Evolutionary conservation across 2,888 invertebrate genomes (phyloP), one percentile per base, ranked within the genome.

Genomic region (Lingula anatina): DNA sequence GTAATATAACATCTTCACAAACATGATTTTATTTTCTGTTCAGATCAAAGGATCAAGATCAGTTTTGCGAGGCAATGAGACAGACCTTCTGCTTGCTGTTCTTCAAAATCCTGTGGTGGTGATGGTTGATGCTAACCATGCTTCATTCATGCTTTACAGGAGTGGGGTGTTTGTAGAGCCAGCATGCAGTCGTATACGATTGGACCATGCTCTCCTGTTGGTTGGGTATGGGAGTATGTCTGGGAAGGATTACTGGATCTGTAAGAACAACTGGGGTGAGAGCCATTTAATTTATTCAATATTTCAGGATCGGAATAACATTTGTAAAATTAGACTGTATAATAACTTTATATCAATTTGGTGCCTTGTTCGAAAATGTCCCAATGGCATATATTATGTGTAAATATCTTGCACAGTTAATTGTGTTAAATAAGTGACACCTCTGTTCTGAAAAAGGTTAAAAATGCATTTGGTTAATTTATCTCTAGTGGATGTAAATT

Each of bases 71-170:
- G 42, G 44, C 18, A 28, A 28, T 5, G 31, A 46, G 21, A n/a
- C 26, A 31, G 28, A 7, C 20, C 44, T 44, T 31, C 44, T 12
- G 23, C n/a, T n/a, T 36, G 27, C 2, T 21, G 24, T 24, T 20
- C 46, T 56, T 4, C 45, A 40, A 7, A 51, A 40, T 7, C 67
- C 67, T 2, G 57, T 65, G 1, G 26, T 59, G 31, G 62, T 56
- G 0, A 26, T 37, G 1, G 47, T 67, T 3, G 67, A 67, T 46
- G 65, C 65, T 1, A 51, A 59, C 25, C 64, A 58, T 18, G 5
- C 42, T 2, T 64, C 65, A 2, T 67, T 67, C 51, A 59, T 61
- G 55, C 25, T 59, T 26, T 47, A 50, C 46, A 7, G 25, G 25
- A 5, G 27, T 12, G 51, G 54, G 12, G 44, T 54, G 5, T 54